phyloP scores from a whole-genome alignment of 1,140 invertebrate species.

The Arion vulgaris region DNA sequence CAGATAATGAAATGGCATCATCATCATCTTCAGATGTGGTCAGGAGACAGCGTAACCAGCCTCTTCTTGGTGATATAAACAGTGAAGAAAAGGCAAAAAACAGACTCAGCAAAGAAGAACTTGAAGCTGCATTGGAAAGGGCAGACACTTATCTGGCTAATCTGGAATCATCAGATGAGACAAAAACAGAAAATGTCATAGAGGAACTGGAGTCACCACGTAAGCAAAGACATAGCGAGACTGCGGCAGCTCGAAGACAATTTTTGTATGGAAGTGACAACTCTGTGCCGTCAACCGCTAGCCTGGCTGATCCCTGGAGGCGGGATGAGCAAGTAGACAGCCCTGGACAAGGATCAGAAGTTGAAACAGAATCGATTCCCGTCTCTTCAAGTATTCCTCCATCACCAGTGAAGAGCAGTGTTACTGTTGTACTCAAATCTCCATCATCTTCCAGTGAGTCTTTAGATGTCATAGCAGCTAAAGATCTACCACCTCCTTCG shows the following conservation, averaged over 20 bases:
- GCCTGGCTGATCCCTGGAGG: not conserved
- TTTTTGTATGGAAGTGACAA: constrained; percentile 28
- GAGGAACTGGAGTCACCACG: not conserved
- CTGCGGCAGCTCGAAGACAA: constrained; percentile 5
- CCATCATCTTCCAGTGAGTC: not conserved
- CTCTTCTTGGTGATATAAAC: not conserved
- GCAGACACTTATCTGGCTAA: constrained; percentile 61
- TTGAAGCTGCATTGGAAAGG: constrained; percentile 59
- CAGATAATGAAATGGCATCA: constrained; percentile 12
- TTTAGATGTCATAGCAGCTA: not conserved
- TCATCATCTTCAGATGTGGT: constrained; percentile 10
- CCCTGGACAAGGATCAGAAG: not conserved
- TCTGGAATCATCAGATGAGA: not conserved
- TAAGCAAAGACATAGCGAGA: not conserved
- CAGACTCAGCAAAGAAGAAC: constrained; percentile 59
- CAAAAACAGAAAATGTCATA: not conserved
- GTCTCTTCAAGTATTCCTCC: not conserved
- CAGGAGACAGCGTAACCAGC: constrained; percentile 27
- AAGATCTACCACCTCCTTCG: constrained; percentile 43
- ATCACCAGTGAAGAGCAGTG: not conserved
- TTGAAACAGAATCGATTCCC: not conserved
- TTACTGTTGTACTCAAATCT: not conserved
- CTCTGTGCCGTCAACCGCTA: not conserved
- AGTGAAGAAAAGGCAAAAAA: constrained; percentile 30
- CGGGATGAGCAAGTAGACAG: not conserved